Evolutionary conservation across 2,113 vertebrate species (phyloP), one percentile per base, ranked within the genome.

Genomic region (Mixornis gularis): DNA sequence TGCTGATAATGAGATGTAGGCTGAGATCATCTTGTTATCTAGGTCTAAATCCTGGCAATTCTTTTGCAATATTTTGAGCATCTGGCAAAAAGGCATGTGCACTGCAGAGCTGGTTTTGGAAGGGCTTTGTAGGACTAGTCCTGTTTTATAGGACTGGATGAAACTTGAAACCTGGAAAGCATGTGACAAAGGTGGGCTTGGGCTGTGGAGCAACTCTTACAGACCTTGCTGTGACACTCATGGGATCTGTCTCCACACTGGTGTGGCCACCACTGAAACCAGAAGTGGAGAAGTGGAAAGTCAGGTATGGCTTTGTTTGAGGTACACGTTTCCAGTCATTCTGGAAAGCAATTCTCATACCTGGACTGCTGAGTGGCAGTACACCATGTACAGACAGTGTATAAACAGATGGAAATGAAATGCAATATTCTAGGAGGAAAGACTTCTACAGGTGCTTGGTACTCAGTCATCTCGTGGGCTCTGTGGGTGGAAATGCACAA

Each of bases 151-250:
- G 60, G 40, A 16, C 62, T 32, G 65, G 29, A 18, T 66, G 90
- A 83, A 93, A 73, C 13, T 0, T 53, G 72, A 93, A 80, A 65
- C 60, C 36, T 2, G 8, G 52, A 73, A 79, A 77, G 25, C 46
- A 49, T 32, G 24, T 69, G 82, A 43, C 0, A 1, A 34, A 78
- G 17, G 48, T 24, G 34, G 41, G 32, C 7, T 0, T 2, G 1
- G 44, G 65, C 60, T 74, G 51, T 85, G 1, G 4, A 60, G 62
- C 58, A 53, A 60, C 43, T 55, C 58, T 68, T 27, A 24, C 36
- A 74, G 60, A 27, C 52, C 43, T 59, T 48, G 62, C 80, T 70
- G 43, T 55, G 24, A 46, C 79, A 24, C 49, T 68, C 6, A 1
- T 46, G 43, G 60, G 32, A 49, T 79, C 79, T 80, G 51, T 52